Base-by-base conservation (phyloP, 2,797 vertebrate genomes). In the Lacerta viridis region DNA sequence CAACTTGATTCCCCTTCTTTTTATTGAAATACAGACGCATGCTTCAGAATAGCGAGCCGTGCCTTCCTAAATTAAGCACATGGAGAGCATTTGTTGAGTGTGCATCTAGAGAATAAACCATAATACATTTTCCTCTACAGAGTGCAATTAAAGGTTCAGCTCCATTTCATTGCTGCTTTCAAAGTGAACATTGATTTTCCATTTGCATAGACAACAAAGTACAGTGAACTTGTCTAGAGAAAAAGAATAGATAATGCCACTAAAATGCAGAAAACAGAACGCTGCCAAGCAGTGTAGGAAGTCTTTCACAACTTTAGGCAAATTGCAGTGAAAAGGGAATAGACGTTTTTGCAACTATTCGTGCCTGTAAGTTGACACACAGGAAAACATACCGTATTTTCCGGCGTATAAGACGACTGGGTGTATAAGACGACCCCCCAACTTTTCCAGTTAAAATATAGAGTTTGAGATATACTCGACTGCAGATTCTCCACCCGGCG, bases 1-100 rank as follows among this genome's bases (percentile, higher is more conserved):
- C 95, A 95, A 96, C 96, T 97, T 97, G 95, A 98, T 98, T 99
- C 99, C 99, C 99, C 98, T 97, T 97, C 95, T 96, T 97, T 98
- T 99, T 97, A 97, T 98, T 95, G 96, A 98, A 98, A 97, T 97
- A 96, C 97, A 97, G 97, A 98, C 96, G 97, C 97, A 98, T 99
- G 98, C 98, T 98, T 98, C 98, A 98, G 98, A 98, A 98, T 98
- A 97, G 97, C 7, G 77, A 97, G 95, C 96, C 95, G 83, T 96
- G 97, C 97, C 98, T 98, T 97, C 97, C 96, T 98, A 92, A 96
- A 97, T 97, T 94, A 91, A 91, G 90, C 90, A 86, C 85, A 85
- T 66, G 68, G 89, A 85, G 7, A 83, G 85, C 69, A 86, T 91
- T 61, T 66, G 68, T 81, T 91, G 89, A 86, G 92, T 71, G 91